These are phyloP conservation scores for Loripinus fragilis DNA, from an alignment of 2,888 invertebrate genomes.

Conservation along the genomic window DNA sequence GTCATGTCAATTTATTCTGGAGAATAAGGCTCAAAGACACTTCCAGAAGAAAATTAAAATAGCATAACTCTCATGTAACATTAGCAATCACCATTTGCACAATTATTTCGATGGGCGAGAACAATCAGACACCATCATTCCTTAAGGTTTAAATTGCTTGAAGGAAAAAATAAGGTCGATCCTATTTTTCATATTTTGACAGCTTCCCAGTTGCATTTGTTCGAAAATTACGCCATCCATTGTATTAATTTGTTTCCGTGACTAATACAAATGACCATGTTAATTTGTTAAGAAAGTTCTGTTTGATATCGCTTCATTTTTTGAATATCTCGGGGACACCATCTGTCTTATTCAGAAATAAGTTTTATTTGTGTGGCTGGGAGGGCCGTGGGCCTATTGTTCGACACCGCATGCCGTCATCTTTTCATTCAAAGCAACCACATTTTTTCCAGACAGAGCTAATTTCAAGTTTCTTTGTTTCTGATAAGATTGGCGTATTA, in stretches of 20 bases:
- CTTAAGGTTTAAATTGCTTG: constrained; percentile 5
- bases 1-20: no score
- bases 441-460: neutral
- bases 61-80: constrained; percentile 12
- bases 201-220: constrained; percentile 3
- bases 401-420: neutral
- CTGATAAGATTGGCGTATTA: neutral
- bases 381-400: neutral
- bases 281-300: constrained; percentile 15
- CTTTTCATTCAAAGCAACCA: neutral
- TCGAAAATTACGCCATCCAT: constrained; percentile 11
- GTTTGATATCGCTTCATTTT: constrained; percentile 9
- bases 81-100: constrained; percentile 1
- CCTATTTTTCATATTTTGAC: constrained; percentile 18
- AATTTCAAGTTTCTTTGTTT: neutral
- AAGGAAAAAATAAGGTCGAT: constrained; percentile 4
- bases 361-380: neutral
- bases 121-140: neutral
- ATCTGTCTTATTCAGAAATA: neutral
- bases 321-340: neutral
- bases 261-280: constrained; percentile 15
- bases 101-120: neutral
- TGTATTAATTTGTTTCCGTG: neutral
- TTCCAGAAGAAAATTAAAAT: neutral
- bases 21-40: no score